phyloP scores from a whole-genome alignment of 1,140 invertebrate genomes.

The Drosophila lowei region DNA sequence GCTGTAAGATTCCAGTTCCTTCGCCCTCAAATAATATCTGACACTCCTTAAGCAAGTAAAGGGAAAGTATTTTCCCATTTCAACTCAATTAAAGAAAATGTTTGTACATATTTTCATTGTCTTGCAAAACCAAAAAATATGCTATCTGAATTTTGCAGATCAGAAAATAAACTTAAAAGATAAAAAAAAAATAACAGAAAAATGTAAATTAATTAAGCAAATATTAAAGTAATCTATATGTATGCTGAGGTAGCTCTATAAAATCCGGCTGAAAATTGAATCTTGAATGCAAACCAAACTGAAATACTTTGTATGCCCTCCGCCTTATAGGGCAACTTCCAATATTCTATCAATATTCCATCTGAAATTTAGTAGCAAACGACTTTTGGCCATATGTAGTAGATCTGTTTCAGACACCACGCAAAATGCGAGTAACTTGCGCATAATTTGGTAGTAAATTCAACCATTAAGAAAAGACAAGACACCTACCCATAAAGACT shows the following conservation, averaged over 20 bases:
- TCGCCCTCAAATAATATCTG: no score
- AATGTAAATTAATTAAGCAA: not conserved
- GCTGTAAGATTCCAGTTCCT: no score
- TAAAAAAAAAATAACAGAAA: no score
- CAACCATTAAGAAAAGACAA: conserved; percentile 20
- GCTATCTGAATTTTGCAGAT: no score
- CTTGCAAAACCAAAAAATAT: no score
- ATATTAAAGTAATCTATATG: not conserved
- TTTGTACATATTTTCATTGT: no score
- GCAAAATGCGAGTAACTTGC: conserved; percentile 36
- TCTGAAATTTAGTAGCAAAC: conserved; percentile 7
- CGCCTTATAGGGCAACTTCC: conserved; percentile 9
- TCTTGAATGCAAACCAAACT: conserved; percentile 5
- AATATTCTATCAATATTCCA: conserved; percentile 1
- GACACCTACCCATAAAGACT: conserved; percentile 13
- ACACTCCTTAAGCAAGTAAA: no score
- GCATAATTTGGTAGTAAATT: conserved; percentile 26
- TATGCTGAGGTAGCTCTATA: not conserved
- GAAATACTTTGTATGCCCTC: not conserved
- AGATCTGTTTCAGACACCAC: conserved; percentile 25
- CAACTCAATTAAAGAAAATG: no score
- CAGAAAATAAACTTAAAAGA: no score
- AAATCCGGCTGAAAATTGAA: conserved; percentile 13
- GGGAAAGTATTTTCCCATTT: no score
- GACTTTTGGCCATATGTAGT: conserved; percentile 7